These are phyloP conservation scores for Acromyrmex charruanus DNA, from an alignment of 1,140 invertebrate genomes.

Conservation along the genomic window DNA sequence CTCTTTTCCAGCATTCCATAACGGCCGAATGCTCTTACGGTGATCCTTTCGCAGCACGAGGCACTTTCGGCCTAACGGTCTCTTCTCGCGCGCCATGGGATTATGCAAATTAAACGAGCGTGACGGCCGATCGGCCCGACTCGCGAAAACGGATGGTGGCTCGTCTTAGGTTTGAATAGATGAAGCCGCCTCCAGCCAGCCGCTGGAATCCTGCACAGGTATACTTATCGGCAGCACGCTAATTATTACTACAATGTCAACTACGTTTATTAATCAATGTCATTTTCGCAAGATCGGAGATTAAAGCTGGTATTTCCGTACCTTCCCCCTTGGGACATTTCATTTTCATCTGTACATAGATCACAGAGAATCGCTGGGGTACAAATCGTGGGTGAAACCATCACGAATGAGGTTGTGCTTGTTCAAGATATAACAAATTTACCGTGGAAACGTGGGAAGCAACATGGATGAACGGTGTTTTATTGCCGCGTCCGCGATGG, in stretches of 20 bases:
- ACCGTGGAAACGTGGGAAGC: conserved; percentile 59
- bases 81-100: conserved; percentile 71
- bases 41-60: conserved; percentile 73
- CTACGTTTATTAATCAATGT: neutral
- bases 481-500: conserved; percentile 33
- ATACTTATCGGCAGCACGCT: conserved; percentile 4
- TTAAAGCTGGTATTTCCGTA: neutral
- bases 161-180: neutral
- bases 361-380: neutral
- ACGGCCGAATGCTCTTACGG: conserved; percentile 80
- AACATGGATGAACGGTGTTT: conserved; percentile 37
- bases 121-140: conserved; percentile 74
- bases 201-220: neutral
- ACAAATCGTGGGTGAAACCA: conserved; percentile 32
- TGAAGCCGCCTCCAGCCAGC: neutral
- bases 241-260: conserved; percentile 13
- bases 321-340: neutral
- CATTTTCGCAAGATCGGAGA: conserved; percentile 16
- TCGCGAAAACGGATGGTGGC: conserved; percentile 34
- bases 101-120: conserved; percentile 84
- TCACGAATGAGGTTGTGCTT: conserved; percentile 46
- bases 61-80: conserved; percentile 82
- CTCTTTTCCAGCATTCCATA: conserved; percentile 64
- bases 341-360: neutral
- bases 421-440: conserved; percentile 43